Evolutionary conservation across 2,797 vertebrate species (phyloP).

Genomic region (Rhodeus uyekii): DNA sequence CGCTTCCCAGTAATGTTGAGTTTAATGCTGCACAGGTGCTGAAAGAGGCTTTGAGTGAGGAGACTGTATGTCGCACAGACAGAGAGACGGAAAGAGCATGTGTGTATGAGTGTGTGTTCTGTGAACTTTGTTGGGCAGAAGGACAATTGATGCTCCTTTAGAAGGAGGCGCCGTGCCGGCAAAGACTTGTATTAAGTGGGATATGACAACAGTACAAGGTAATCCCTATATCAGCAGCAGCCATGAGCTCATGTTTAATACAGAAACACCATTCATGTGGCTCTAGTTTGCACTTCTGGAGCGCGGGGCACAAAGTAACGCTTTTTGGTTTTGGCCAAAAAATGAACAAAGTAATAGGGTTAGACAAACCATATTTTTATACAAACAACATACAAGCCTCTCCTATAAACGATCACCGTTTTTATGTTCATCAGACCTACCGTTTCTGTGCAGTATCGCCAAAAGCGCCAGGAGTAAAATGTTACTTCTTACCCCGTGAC

Average conservation of each 20-base stretch:
- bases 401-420: too few relatives aligned
- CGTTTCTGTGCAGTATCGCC: too few relatives aligned
- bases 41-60: slow-evolving; percentile 46
- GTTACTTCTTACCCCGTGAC: too few relatives aligned
- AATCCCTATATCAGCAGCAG: slow-evolving; percentile 56
- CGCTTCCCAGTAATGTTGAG: slow-evolving; percentile 49
- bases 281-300: slow-evolving; percentile 29
- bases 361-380: too few relatives aligned
- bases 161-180: slow-evolving; percentile 25
- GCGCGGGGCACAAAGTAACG: too few relatives aligned
- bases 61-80: slow-evolving; percentile 1
- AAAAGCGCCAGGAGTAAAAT: too few relatives aligned
- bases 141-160: slow-evolving; percentile 16
- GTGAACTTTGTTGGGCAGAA: slow-evolving; percentile 22
- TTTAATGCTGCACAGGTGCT: slow-evolving; percentile 46
- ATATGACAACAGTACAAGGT: slow-evolving; percentile 26
- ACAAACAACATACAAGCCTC: too few relatives aligned
- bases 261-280: slow-evolving; percentile 38
- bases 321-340: too few relatives aligned
- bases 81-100: slow-evolving; percentile 16
- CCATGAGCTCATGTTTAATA: slow-evolving; percentile 35
- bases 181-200: slow-evolving; percentile 25
- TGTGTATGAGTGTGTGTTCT: slow-evolving; percentile 32
- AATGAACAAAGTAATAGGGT: too few relatives aligned
- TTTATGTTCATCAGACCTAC: too few relatives aligned